A percentile compares a stretch with the other conserved stretches of the same genome.
Conservation (phyloP, 2,113 vertebrate species). For the Pavo muticus region DNA sequence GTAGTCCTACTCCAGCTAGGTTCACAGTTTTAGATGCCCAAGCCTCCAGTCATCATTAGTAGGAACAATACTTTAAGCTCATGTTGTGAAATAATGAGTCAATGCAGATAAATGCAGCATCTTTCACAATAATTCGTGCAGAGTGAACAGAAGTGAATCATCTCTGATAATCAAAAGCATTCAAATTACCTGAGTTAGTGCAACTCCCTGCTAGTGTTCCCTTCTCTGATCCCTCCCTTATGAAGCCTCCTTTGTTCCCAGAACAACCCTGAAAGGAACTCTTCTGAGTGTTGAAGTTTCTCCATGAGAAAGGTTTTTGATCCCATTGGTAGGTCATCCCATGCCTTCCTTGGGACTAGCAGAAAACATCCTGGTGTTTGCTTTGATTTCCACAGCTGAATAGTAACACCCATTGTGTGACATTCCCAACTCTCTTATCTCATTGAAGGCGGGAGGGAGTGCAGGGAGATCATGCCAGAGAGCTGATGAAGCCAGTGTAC, state of each 20-base stretch:
- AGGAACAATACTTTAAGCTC: neutral
- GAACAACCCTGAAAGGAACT: neutral
- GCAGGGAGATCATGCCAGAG: constrained; percentile 61
- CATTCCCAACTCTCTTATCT: constrained; percentile 66
- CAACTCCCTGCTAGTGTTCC: constrained; percentile 39
- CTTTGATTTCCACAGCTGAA: constrained; percentile 36
- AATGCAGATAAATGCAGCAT: constrained; percentile 54
- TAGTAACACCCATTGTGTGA: constrained; percentile 51
- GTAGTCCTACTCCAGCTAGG: neutral
- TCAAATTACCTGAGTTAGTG: constrained; percentile 45
- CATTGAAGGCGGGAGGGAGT: constrained; percentile 62
- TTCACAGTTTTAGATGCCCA: neutral
- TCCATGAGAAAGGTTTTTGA: neutral
- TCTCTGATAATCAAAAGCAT: constrained; percentile 64
- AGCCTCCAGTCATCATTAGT: neutral
- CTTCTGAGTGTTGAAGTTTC: neutral
- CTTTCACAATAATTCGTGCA: constrained; percentile 60
- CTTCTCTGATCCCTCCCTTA: constrained; percentile 1
- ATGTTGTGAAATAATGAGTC: constrained; percentile 61
- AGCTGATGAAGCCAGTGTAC: constrained; percentile 60
- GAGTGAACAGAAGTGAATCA: constrained; percentile 70
- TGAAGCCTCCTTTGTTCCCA: neutral
- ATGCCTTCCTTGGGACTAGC: neutral
- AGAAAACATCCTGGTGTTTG: neutral
- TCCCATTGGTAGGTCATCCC: neutral